A percentile compares a stretch with the other conserved stretches of the same genome.
Conservation (phyloP, 2,888 invertebrate genomes). For the Portevinia maculata region DNA sequence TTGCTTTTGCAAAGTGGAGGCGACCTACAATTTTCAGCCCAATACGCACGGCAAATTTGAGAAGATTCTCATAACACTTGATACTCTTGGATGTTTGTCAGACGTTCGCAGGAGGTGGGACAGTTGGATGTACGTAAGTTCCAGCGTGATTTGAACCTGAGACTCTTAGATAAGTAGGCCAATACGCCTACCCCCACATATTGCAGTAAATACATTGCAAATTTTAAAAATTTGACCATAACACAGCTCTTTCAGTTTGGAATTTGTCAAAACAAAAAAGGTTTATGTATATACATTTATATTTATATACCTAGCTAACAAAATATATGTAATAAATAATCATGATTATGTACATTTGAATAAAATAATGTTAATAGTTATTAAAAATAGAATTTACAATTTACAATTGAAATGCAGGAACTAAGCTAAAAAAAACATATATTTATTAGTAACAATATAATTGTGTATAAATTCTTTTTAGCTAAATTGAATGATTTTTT, state of each 20-base stretch:
- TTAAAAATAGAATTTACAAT: constrained; percentile 15
- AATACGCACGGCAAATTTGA: too few species aligned
- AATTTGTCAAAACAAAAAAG: constrained; percentile 19
- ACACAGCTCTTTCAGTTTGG: background rate
- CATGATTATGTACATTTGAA: constrained; percentile 28
- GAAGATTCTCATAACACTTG: too few species aligned
- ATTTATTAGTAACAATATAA: constrained; percentile 12
- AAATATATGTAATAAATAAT: constrained; percentile 3
- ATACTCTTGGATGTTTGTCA: too few species aligned
- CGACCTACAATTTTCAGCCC: too few species aligned
- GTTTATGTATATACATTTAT: too few species aligned
- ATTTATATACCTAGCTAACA: constrained; percentile 12
- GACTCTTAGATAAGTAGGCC: background rate
- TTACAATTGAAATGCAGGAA: constrained; percentile 10
- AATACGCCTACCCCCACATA: background rate
- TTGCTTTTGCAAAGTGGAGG: too few species aligned
- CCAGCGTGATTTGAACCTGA: too few species aligned
- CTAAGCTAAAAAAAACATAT: constrained; percentile 18
- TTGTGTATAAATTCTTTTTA: constrained; percentile 32
- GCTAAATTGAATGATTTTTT: constrained; percentile 32
- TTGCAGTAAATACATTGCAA: too few species aligned
- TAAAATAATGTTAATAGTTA: background rate
- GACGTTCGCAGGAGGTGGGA: too few species aligned
- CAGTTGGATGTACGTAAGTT: too few species aligned
- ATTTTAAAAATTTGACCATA: background rate